These are phyloP conservation scores for Hepsetus odoe DNA, from an alignment of 2,113 vertebrate species.

Conservation along the genomic window DNA sequence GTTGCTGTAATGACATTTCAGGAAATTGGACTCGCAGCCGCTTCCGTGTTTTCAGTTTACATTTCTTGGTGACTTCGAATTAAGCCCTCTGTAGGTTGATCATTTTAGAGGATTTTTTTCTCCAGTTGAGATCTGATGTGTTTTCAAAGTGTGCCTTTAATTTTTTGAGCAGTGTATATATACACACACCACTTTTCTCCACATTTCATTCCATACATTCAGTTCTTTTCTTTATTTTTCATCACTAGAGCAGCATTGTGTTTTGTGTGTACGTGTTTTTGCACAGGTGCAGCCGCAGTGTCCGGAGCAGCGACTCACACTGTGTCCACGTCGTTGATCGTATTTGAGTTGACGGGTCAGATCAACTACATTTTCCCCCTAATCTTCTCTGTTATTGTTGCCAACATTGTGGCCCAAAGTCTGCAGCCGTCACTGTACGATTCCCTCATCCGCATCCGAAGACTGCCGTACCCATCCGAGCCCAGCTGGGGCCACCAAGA, in stretches of 20 bases:
- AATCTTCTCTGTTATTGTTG: conserved; percentile 94
- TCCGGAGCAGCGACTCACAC: conserved; percentile 96
- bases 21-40: too few species aligned
- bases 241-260: background rate
- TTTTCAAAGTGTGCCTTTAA: too few species aligned
- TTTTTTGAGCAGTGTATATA: too few species aligned
- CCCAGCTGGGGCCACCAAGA: conserved; percentile 92
- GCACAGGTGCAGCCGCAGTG: conserved; percentile 89
- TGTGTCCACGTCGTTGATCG: conserved; percentile 92
- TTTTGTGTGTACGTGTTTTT: background rate
- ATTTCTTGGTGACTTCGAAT: too few species aligned
- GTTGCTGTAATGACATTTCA: too few species aligned
- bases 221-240: too few species aligned
- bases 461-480: conserved; percentile 92
- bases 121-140: too few species aligned
- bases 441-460: conserved; percentile 97
- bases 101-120: too few species aligned
- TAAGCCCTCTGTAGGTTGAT: too few species aligned
- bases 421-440: conserved; percentile 96
- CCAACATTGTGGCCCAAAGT: conserved; percentile 93
- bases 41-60: too few species aligned
- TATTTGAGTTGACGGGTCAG: conserved; percentile 96
- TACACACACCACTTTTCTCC: too few species aligned
- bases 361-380: conserved; percentile 94
- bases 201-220: too few species aligned